A percentile compares a stretch with the other conserved stretches of the same genome.
Evolutionary conservation across 2,888 invertebrate genomes (phyloP).

Genomic region (Leucophora obtusa): DNA sequence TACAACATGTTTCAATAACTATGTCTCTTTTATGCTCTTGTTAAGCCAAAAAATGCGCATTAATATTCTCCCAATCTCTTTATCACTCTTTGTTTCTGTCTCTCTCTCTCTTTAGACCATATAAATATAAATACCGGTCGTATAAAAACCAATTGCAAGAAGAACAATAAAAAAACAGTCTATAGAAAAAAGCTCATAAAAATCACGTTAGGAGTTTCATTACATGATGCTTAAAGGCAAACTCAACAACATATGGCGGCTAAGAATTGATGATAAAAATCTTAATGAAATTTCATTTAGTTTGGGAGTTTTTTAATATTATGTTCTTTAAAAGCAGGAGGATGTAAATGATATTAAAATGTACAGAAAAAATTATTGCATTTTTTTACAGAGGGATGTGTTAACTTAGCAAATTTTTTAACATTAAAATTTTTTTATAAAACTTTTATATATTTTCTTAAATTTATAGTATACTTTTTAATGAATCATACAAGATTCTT

Average conservation of each 20-base stretch:
- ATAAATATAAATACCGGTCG: neutral
- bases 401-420: no score
- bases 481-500: constrained; percentile 7
- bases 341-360: neutral
- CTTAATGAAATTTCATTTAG: neutral
- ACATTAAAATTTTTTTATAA: neutral
- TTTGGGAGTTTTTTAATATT: neutral
- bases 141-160: constrained; percentile 6
- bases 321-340: neutral
- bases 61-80: neutral
- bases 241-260: constrained; percentile 4
- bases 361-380: neutral
- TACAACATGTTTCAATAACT: neutral
- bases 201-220: constrained; percentile 33
- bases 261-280: constrained; percentile 9
- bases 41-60: neutral
- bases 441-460: neutral
- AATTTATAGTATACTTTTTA: neutral
- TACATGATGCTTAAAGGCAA: constrained; percentile 29
- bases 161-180: neutral
- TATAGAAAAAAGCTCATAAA: constrained; percentile 19
- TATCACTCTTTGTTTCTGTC: no score
- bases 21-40: neutral
- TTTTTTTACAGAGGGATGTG: no score
- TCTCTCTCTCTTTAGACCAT: neutral